phyloP scores from a whole-genome alignment of 2,797 vertebrate genomes.

The Rhyacichthys aspro region DNA sequence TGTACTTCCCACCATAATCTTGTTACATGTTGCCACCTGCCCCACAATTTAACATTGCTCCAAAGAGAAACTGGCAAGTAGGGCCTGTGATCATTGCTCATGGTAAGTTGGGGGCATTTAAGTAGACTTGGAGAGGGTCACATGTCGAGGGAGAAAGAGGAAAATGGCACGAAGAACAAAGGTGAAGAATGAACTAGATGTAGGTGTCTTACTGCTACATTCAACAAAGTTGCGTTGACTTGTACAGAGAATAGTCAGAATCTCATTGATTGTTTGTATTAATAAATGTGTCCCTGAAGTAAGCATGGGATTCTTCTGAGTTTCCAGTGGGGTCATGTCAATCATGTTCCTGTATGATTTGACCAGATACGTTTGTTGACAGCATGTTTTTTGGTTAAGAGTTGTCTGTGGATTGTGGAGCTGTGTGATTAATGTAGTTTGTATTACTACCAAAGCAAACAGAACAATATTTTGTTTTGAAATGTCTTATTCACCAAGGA shows the following conservation, averaged over 20 bases:
- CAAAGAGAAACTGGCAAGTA: conserved; percentile 61
- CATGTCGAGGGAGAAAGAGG: not conserved
- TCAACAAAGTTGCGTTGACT: not conserved
- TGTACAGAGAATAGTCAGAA: not conserved
- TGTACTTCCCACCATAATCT: conserved; percentile 79
- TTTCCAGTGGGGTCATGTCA: conserved; percentile 30
- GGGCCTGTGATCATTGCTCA: conserved; percentile 58
- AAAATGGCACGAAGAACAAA: no score
- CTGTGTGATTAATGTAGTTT: conserved; percentile 74
- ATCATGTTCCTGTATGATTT: no score
- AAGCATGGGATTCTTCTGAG: conserved; percentile 41
- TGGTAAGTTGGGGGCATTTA: conserved; percentile 36
- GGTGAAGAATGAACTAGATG: no score
- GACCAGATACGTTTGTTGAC: conserved; percentile 56
- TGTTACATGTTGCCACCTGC: conserved; percentile 73
- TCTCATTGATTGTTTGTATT: not conserved
- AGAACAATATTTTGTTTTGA: no score
- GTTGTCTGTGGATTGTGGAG: conserved; percentile 70
- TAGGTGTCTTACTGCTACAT: no score
- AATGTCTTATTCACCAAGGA: conserved; percentile 44
- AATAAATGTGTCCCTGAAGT: not conserved
- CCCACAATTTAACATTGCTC: conserved; percentile 27
- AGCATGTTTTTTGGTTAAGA: conserved; percentile 76
- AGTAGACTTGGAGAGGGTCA: conserved; percentile 41
- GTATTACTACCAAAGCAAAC: conserved; percentile 65